Conservation (phyloP, 1,140 invertebrate species). For the Carcinoscorpius rotundicauda region DNA sequence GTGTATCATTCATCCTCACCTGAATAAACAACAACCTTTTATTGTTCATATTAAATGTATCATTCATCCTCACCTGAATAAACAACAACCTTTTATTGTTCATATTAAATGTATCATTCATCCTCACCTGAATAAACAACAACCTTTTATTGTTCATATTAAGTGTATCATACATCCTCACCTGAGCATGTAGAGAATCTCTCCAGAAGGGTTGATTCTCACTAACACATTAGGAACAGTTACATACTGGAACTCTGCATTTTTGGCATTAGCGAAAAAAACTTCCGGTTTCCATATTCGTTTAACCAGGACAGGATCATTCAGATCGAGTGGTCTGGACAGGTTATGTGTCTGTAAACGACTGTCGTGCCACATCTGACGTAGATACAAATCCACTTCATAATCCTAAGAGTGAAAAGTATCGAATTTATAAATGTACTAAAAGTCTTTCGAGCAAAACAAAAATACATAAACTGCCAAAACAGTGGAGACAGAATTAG, state of each 20-base stretch:
- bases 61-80: too few species aligned
- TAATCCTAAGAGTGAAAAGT: conserved; percentile 37
- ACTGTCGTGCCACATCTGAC: conserved; percentile 44
- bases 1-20: too few species aligned
- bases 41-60: too few species aligned
- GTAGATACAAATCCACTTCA: conserved; percentile 45
- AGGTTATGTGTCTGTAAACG: conserved; percentile 38
- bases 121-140: too few species aligned
- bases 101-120: too few species aligned
- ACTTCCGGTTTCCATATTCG: conserved; percentile 52
- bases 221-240: conserved; percentile 53
- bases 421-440: too few species aligned
- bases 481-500: too few species aligned
- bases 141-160: too few species aligned
- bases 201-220: conserved; percentile 45
- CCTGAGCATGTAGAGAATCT: conserved; percentile 50
- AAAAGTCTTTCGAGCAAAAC: too few species aligned
- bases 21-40: too few species aligned
- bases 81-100: too few species aligned
- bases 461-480: too few species aligned
- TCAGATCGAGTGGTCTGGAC: conserved; percentile 40
- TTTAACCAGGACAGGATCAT: conserved; percentile 43
- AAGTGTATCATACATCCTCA: conserved; percentile 17
- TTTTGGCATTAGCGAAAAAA: conserved; percentile 53
- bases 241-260: conserved; percentile 49